These are phyloP conservation scores for Melanotus villosus DNA, from an alignment of 2,888 invertebrate species.

Conservation along the genomic window DNA sequence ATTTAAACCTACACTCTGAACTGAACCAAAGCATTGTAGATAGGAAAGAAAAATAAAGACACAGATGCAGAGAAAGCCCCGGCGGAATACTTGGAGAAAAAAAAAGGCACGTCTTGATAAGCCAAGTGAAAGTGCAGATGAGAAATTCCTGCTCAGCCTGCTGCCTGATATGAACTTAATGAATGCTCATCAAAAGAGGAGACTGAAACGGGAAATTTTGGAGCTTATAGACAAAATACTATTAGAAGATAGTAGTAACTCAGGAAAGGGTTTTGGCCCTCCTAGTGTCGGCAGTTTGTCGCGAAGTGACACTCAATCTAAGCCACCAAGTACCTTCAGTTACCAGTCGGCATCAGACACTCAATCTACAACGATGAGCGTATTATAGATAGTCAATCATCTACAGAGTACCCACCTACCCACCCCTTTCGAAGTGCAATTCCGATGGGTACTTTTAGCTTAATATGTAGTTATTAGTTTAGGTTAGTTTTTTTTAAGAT, in stretches of 20 bases:
- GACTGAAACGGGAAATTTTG: not conserved
- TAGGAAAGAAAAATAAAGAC: slow-evolving; percentile 9
- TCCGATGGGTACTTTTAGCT: no score
- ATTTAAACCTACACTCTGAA: not conserved
- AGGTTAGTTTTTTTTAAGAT: no score
- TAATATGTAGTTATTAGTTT: no score
- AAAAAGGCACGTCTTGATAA: not conserved
- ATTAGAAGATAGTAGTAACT: not conserved
- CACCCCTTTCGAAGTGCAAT: no score
- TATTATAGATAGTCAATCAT: not conserved
- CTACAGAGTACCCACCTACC: no score
- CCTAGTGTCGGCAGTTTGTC: not conserved
- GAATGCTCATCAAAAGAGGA: slow-evolving; percentile 13
- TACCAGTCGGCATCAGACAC: not conserved
- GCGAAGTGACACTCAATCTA: slow-evolving; percentile 6
- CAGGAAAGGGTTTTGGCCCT: slow-evolving; percentile 1
- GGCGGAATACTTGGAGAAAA: slow-evolving; percentile 1
- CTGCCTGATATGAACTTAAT: no score
- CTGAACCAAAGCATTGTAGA: not conserved
- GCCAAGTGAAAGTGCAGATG: slow-evolving; percentile 9
- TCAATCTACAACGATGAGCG: slow-evolving; percentile 7
- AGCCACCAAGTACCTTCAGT: not conserved
- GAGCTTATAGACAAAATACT: slow-evolving; percentile 2
- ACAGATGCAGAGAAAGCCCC: slow-evolving; percentile 1
- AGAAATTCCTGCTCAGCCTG: no score